These are phyloP conservation scores for Lepetodrilus schrolli DNA, from an alignment of 2,888 invertebrate species.

Conservation along the genomic window DNA sequence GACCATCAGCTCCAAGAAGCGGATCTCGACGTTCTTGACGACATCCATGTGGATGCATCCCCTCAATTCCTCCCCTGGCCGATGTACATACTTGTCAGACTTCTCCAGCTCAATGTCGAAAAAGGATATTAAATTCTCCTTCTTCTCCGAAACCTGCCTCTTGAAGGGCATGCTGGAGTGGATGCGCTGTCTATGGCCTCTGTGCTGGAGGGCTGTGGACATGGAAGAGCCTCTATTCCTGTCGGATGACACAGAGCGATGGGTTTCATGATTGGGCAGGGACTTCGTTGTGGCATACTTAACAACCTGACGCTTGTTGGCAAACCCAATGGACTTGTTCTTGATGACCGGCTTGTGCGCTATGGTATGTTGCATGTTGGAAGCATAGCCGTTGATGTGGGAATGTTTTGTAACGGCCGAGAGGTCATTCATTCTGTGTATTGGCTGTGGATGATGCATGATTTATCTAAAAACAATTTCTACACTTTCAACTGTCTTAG, in stretches of 20 bases:
- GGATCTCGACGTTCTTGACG: conserved; percentile 55
- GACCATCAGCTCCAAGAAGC: conserved; percentile 66
- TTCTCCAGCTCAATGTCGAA: conserved; percentile 67
- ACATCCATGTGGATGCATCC: conserved; percentile 67
- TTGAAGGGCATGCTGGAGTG: conserved; percentile 11
- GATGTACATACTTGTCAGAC: conserved; percentile 50
- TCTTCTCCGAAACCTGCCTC: conserved; percentile 40
- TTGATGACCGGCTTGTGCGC: background rate
- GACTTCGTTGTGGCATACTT: conserved; percentile 25
- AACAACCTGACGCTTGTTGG: background rate
- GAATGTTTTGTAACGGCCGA: background rate
- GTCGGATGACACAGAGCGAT: background rate
- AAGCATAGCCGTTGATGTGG: background rate
- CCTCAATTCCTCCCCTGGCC: conserved; percentile 64
- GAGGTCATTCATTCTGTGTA: background rate
- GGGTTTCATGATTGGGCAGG: background rate
- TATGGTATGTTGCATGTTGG: background rate
- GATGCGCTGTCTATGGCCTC: background rate
- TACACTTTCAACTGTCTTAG: no score
- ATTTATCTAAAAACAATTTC: no score
- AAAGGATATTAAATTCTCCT: conserved; percentile 53
- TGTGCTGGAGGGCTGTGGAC: conserved; percentile 7
- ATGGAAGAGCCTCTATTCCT: background rate
- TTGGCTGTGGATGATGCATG: no score
- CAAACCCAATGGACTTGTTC: background rate